Evolutionary conservation across 2,888 invertebrate genomes (phyloP).

Genomic region (Amphiduros pacificus): DNA sequence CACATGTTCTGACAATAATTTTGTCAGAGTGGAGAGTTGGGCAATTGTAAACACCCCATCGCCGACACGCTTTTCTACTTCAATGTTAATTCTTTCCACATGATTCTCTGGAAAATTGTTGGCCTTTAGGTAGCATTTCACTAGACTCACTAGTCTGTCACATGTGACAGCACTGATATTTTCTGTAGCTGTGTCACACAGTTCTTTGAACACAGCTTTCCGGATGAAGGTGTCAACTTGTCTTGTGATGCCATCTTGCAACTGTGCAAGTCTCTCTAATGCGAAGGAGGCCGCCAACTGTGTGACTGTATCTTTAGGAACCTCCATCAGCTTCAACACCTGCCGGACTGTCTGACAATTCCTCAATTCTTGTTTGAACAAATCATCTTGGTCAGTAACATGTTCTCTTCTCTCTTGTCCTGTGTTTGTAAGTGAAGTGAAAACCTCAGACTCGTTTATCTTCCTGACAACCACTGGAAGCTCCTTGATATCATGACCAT

Average conservation of each 20-base stretch:
- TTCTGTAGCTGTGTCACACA: slow-evolving; percentile 61
- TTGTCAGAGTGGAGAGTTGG: slow-evolving; percentile 68
- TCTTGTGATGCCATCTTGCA: slow-evolving; percentile 46
- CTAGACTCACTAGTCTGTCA: slow-evolving; percentile 32
- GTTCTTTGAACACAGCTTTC: slow-evolving; percentile 61
- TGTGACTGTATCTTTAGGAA: slow-evolving; percentile 62
- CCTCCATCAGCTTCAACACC: slow-evolving; percentile 60
- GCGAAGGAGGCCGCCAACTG: slow-evolving; percentile 40
- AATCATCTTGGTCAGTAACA: slow-evolving; percentile 33
- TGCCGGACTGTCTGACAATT: slow-evolving; percentile 38
- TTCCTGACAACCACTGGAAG: slow-evolving; percentile 69
- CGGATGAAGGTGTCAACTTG: slow-evolving; percentile 54
- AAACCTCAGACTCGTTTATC: slow-evolving; percentile 27
- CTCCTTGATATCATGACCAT: slow-evolving; percentile 71
- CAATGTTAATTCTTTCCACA: slow-evolving; percentile 65
- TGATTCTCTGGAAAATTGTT: slow-evolving; percentile 30
- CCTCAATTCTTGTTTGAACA: slow-evolving; percentile 32
- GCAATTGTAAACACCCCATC: slow-evolving; percentile 67
- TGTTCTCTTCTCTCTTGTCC: slow-evolving; percentile 28
- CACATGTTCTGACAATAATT: slow-evolving; percentile 64
- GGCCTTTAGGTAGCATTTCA: slow-evolving; percentile 34
- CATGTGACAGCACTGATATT: slow-evolving; percentile 32
- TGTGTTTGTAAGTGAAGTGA: slow-evolving; percentile 26
- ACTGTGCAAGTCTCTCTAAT: slow-evolving; percentile 34
- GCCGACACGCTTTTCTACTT: slow-evolving; percentile 67